Base-by-base conservation (phyloP, 1,140 invertebrate genomes). In the Capitella teleta region DNA sequence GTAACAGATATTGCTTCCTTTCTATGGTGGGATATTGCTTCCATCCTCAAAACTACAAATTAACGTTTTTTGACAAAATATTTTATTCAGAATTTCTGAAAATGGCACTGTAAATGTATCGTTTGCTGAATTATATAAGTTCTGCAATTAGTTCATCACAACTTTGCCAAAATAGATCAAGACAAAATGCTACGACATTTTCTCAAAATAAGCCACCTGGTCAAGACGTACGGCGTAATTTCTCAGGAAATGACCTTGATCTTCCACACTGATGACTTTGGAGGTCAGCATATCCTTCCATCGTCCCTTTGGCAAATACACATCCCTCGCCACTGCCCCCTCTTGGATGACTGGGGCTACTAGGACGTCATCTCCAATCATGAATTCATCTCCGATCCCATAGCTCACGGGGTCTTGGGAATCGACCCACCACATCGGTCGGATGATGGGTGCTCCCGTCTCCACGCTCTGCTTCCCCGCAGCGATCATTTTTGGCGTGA, bases 401-500 rank as follows among this genome's bases (percentile, higher is more conserved):
- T 86, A 79, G 40, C 87, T 86, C 5, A 82, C 79, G 0, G 78
- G 71, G 72, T 94, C 88, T 0, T 80, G 76, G 0, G 86, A 85
- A 50, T 87, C 83, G 25, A 89, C 73, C 85, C 93, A 88, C 89
- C 91, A 95, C 14, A 96, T 71, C 0, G 91, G 91, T 0, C 89
- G 74, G 28, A 94, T 83, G 19, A 73, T 69, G 6, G 70, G 70
- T 12, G 23, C 23, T 32, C 52, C 47, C 25, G 38, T 36, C 12
- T 44, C 19, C 1, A 26, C 18, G 12, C 28, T 36, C 8, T 55
- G 26, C 4, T 41, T 49, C 49, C 23, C 61, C 57, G 16, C 57
- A 12, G 28, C 28, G 4, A 52, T 37, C 23, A 47, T 40, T 2
- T 16, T 16, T 3, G 45, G 28, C 25, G 2, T 10, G 28, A 47